Conservation (phyloP, 2,888 invertebrate species). For the Acleris emargana region DNA sequence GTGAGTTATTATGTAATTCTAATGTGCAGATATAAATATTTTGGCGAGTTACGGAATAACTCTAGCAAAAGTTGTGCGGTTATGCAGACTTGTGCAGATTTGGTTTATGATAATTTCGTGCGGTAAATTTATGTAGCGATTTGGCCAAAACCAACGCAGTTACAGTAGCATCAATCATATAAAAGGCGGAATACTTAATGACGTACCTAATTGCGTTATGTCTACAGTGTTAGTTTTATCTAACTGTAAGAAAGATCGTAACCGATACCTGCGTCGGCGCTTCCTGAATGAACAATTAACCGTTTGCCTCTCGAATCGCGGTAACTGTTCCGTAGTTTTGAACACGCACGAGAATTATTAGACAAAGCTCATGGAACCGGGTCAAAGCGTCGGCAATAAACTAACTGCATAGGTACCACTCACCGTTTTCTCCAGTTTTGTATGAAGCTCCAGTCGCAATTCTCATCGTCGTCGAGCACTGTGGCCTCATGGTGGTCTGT, state of each 20-base stretch:
- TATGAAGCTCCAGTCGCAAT: constrained; percentile 89
- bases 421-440: constrained; percentile 89
- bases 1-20: constrained; percentile 7
- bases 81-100: no score
- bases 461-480: constrained; percentile 75
- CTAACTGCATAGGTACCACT: constrained; percentile 46
- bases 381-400: constrained; percentile 50
- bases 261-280: constrained; percentile 45
- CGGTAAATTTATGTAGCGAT: no score
- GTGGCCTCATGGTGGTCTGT: constrained; percentile 74
- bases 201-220: constrained; percentile 10
- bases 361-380: constrained; percentile 58
- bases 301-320: constrained; percentile 58
- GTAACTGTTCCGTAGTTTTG: constrained; percentile 52
- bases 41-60: not conserved
- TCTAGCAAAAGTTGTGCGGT: not conserved
- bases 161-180: not conserved
- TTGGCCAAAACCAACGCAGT: no score
- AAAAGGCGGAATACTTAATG: constrained; percentile 21
- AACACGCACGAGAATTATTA: constrained; percentile 54
- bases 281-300: constrained; percentile 63
- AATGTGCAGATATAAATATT: not conserved
- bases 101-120: no score
- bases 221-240: constrained; percentile 14
- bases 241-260: constrained; percentile 26